phyloP scores from a whole-genome alignment of 23 tunicate genomes.

The Trididemnum clinides region DNA sequence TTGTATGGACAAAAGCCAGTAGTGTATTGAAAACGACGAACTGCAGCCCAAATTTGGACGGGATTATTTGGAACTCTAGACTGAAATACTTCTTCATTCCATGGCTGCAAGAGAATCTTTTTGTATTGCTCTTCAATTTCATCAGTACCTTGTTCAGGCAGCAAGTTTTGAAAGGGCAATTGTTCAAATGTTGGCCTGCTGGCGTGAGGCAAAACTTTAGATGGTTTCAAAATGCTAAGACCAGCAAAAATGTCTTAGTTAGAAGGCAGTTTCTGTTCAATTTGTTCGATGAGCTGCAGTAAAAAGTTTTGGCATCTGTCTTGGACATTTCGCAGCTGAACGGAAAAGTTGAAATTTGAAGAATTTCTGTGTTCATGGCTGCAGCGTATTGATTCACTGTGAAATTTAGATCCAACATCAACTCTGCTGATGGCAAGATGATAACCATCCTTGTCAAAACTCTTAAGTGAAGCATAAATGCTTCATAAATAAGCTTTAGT shows the following conservation, averaged over 20 bases:
- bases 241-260: neutral
- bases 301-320: slow-evolving; percentile 2
- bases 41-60: slow-evolving; percentile 1
- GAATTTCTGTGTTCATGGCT: neutral
- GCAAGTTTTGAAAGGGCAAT: slow-evolving; percentile 7
- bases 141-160: neutral
- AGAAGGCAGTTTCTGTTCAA: slow-evolving; percentile 12
- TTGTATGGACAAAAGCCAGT: neutral
- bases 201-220: slow-evolving; percentile 17
- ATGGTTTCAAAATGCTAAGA: slow-evolving; percentile 2
- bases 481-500: slow-evolving; percentile 9
- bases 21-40: neutral
- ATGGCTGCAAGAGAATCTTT: slow-evolving; percentile 34
- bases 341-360: neutral
- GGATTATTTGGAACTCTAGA: neutral
- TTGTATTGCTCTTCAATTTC: slow-evolving; percentile 28
- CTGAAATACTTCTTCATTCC: slow-evolving; percentile 11
- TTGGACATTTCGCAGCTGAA: neutral
- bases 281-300: neutral
- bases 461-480: no score
- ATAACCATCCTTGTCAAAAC: neutral
- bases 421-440: neutral
- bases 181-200: neutral
- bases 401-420: neutral
- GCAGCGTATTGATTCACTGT: slow-evolving; percentile 11